Conservation (phyloP, 2,888 invertebrate genomes). For the Oscheius onirici region DNA sequence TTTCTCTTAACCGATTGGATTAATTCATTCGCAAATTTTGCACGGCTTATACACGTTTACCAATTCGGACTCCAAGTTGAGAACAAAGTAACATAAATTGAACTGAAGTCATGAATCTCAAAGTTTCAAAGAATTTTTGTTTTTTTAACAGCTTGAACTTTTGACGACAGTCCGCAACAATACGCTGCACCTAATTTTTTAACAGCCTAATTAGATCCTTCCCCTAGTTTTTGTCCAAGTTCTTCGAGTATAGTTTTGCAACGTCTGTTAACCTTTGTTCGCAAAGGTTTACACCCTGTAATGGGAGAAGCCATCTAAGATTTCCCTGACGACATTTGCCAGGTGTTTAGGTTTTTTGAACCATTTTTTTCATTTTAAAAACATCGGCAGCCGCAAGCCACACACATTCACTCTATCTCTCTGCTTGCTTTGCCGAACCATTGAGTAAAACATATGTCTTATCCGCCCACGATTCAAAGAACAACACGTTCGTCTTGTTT, state of each 20-base stretch:
- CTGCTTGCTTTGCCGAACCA: neutral
- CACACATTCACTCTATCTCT: neutral
- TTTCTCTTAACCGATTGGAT: slow-evolving; percentile 5
- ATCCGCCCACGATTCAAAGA: slow-evolving; percentile 1
- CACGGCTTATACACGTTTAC: neutral
- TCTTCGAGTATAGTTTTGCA: neutral
- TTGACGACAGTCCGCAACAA: neutral
- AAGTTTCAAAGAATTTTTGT: too few relatives aligned
- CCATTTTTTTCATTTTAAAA: neutral
- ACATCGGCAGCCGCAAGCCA: neutral
- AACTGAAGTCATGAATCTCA: neutral
- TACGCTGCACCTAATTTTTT: slow-evolving; percentile 2
- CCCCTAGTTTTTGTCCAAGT: too few relatives aligned
- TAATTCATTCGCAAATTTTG: neutral
- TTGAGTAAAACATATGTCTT: neutral
- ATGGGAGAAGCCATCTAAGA: slow-evolving; percentile 18
- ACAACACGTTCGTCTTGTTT: slow-evolving; percentile 21
- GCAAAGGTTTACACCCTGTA: slow-evolving; percentile 26
- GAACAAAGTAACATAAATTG: neutral
- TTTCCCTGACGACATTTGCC: slow-evolving; percentile 22
- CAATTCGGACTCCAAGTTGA: neutral
- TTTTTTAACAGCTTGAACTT: too few relatives aligned
- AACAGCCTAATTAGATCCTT: too few relatives aligned
- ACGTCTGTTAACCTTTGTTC: slow-evolving; percentile 9
- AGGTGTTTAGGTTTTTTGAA: neutral